A percentile compares a stretch with the other conserved stretches of the same genome.
Evolutionary conservation across 2,797 vertebrate genomes (phyloP).

Genomic region (Decapterus maruadsi): DNA sequence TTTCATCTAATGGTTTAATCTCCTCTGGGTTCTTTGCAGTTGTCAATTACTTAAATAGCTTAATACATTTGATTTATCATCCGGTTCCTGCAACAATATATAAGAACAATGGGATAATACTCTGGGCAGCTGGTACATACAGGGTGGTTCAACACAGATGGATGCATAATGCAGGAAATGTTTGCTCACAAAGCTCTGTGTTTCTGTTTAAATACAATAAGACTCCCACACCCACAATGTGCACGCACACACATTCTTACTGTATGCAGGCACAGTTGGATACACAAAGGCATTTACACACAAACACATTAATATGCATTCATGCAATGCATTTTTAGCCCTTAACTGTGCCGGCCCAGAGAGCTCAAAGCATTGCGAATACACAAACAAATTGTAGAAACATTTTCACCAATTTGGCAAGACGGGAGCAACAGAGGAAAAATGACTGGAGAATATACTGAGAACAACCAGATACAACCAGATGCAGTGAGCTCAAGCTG

Average conservation of each 20-base stretch:
- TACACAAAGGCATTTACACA: neutral
- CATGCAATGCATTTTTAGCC: slow-evolving; percentile 6
- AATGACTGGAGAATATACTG: neutral
- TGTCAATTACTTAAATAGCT: neutral
- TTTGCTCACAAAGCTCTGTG: slow-evolving; percentile 6
- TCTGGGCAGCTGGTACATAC: slow-evolving; percentile 28
- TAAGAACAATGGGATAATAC: slow-evolving; percentile 24
- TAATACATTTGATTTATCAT: neutral
- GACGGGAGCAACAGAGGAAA: neutral
- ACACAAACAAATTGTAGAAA: neutral
- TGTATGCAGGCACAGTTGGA: neutral
- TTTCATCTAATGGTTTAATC: neutral
- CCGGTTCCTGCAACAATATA: neutral
- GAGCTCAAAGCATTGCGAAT: neutral
- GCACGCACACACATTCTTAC: neutral
- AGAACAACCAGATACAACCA: neutral
- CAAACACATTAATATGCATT: too few species aligned
- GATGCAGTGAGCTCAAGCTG: neutral
- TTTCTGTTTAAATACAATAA: slow-evolving; percentile 46
- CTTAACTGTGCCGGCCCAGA: neutral
- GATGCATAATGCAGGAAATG: slow-evolving; percentile 29
- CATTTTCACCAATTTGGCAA: neutral
- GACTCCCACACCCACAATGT: slow-evolving; percentile 11
- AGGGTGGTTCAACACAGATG: neutral
- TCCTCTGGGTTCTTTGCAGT: neutral